Percentiles rank a stretch among this genome's conserved stretches.
These are phyloP conservation scores for Meloidogyne exigua DNA, from an alignment of 1,140 invertebrate species.

Conservation along the genomic window DNA sequence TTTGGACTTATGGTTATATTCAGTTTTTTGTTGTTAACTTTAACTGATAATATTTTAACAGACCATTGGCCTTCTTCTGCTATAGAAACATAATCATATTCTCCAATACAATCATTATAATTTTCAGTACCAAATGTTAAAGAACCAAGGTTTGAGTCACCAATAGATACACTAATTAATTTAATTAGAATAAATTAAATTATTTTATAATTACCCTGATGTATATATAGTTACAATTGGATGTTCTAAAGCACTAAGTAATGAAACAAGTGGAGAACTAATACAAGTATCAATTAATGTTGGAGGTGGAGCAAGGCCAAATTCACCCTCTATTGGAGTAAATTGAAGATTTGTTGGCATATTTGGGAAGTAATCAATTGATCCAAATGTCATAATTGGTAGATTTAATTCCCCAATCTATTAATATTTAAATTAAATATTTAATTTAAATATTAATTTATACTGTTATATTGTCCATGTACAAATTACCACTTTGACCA, in stretches of 20 bases:
- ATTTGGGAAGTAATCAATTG: not conserved
- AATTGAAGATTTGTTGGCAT: not conserved
- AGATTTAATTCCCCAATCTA: not conserved
- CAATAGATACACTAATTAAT: not conserved
- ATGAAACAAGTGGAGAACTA: not conserved
- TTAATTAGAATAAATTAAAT: too few species aligned
- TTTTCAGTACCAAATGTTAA: not conserved
- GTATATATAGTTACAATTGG: not conserved
- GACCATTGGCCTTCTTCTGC: not conserved
- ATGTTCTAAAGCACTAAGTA: not conserved
- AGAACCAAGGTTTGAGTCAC: not conserved
- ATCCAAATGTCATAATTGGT: not conserved
- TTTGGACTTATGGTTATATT: not conserved
- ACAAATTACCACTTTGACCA: not conserved
- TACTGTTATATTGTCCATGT: not conserved
- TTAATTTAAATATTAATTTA: not conserved
- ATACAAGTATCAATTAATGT: not conserved
- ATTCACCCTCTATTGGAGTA: not conserved
- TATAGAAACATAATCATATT: not conserved
- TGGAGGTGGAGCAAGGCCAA: not conserved
- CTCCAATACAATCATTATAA: not conserved
- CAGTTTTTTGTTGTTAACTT: not conserved
- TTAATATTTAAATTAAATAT: not conserved
- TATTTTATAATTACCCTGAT: not conserved
- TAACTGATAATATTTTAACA: not conserved